Conservation (phyloP, 1,140 invertebrate species). For the Zaprionus ornatus region DNA sequence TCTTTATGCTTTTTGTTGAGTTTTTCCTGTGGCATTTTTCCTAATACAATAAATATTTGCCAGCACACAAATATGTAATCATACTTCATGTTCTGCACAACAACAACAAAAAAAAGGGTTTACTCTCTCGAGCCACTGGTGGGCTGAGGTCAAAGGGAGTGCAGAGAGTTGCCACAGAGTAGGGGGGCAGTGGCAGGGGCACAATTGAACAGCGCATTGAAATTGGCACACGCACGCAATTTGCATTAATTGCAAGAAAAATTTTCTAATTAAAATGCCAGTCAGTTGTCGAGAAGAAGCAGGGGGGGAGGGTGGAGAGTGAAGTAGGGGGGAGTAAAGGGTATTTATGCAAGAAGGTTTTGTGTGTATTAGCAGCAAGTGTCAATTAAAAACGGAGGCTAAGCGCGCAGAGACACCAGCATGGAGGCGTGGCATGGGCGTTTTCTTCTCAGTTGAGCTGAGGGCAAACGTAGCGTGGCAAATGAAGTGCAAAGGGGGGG, state of each 20-base stretch:
- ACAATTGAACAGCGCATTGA: slow-evolving; percentile 69
- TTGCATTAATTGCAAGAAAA: slow-evolving; percentile 83
- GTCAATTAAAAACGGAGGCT: slow-evolving; percentile 69
- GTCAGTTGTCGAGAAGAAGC: slow-evolving; percentile 42
- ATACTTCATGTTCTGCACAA: slow-evolving; percentile 62
- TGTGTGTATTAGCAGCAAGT: slow-evolving; percentile 67
- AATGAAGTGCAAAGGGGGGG: slow-evolving; percentile 46
- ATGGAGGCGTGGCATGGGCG: slow-evolving; percentile 4
- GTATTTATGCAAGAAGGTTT: neutral
- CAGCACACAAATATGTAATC: slow-evolving; percentile 74
- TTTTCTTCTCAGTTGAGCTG: slow-evolving; percentile 68
- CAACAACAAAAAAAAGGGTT: slow-evolving; percentile 57
- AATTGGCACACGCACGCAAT: slow-evolving; percentile 82
- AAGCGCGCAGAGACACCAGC: slow-evolving; percentile 2
- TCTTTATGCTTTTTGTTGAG: slow-evolving; percentile 32
- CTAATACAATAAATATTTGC: slow-evolving; percentile 82
- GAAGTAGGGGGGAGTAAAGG: too few species aligned
- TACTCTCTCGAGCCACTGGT: neutral
- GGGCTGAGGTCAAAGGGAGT: neutral
- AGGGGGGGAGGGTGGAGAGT: neutral
- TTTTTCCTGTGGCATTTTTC: slow-evolving; percentile 49
- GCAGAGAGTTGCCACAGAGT: neutral
- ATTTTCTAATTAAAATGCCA: slow-evolving; percentile 83
- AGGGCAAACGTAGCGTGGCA: slow-evolving; percentile 68
- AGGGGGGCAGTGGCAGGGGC: neutral